A percentile compares a stretch with the other conserved stretches of the same genome.
These are phyloP conservation scores for Anthopleura xanthogrammica DNA, from an alignment of 92 coral and sea anemone genomes.

Conservation along the genomic window DNA sequence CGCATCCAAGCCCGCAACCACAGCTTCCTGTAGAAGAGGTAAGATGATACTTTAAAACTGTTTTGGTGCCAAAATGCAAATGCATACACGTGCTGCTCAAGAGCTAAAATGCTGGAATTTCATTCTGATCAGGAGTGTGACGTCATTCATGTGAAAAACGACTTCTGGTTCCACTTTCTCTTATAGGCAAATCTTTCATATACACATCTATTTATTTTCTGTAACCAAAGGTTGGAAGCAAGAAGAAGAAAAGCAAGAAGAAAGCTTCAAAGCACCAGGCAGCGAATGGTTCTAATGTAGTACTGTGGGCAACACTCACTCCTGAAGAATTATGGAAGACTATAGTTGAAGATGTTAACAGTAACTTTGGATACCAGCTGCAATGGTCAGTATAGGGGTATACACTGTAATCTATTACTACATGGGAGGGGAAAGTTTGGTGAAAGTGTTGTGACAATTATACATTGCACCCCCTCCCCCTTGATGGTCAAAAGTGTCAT, in stretches of 20 bases:
- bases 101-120: too few species aligned
- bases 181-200: not conserved
- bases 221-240: conserved; percentile 57
- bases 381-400: conserved; percentile 46
- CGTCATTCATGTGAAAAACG: not conserved
- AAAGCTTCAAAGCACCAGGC: conserved; percentile 53
- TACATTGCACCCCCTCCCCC: too few species aligned
- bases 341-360: conserved; percentile 66
- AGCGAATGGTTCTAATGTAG: conserved; percentile 27
- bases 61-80: not conserved
- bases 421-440: too few species aligned
- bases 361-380: conserved; percentile 78
- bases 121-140: too few species aligned
- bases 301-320: conserved; percentile 87
- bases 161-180: not conserved
- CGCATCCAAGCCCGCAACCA: conserved; percentile 85
- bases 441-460: too few species aligned
- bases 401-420: too few species aligned
- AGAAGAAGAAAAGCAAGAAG: conserved; percentile 89
- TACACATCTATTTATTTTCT: not conserved
- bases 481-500: too few species aligned
- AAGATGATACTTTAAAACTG: not conserved
- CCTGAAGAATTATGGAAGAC: conserved; percentile 89
- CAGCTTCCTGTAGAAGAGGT: conserved; percentile 91
- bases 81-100: too few species aligned